Conservation (phyloP, 2,888 invertebrate genomes). For the Epicampocera succincta region DNA sequence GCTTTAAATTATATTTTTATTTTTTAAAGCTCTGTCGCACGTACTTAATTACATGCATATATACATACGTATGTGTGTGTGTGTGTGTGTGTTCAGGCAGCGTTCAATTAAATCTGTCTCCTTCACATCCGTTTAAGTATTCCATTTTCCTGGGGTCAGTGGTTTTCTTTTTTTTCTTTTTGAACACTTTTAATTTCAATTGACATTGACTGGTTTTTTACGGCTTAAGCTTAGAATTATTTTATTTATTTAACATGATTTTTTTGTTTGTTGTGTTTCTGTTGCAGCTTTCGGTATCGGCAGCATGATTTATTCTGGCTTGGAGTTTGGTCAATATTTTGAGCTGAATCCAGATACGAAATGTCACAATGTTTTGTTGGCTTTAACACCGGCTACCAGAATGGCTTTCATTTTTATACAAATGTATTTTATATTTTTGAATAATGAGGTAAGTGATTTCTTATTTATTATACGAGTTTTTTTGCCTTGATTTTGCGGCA, state of each 20-base stretch:
- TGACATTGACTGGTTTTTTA: slow-evolving; percentile 26
- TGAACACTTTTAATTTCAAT: slow-evolving; percentile 38
- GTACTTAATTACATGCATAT: slow-evolving; percentile 23
- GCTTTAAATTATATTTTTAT: slow-evolving; percentile 10
- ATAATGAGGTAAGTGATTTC: slow-evolving; percentile 89
- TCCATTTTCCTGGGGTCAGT: background rate
- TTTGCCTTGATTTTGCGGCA: no score
- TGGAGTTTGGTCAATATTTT: slow-evolving; percentile 97
- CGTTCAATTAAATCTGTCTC: slow-evolving; percentile 65
- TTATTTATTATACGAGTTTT: background rate
- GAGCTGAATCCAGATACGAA: slow-evolving; percentile 94
- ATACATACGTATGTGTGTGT: background rate
- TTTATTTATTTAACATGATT: slow-evolving; percentile 27
- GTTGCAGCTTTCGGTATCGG: slow-evolving; percentile 95
- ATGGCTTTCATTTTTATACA: slow-evolving; percentile 98
- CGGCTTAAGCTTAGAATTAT: background rate
- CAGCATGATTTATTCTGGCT: slow-evolving; percentile 97
- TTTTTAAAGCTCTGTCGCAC: slow-evolving; percentile 44
- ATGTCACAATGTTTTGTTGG: slow-evolving; percentile 94
- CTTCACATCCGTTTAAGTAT: slow-evolving; percentile 53
- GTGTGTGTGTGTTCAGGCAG: slow-evolving; percentile 30
- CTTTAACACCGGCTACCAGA: slow-evolving; percentile 93
- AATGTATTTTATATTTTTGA: slow-evolving; percentile 98
- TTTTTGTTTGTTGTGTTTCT: slow-evolving; percentile 41
- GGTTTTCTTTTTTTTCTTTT: slow-evolving; percentile 12